These are phyloP conservation scores for Poicephalus gulielmi DNA, from an alignment of 2,113 vertebrate species.

Conservation along the genomic window DNA sequence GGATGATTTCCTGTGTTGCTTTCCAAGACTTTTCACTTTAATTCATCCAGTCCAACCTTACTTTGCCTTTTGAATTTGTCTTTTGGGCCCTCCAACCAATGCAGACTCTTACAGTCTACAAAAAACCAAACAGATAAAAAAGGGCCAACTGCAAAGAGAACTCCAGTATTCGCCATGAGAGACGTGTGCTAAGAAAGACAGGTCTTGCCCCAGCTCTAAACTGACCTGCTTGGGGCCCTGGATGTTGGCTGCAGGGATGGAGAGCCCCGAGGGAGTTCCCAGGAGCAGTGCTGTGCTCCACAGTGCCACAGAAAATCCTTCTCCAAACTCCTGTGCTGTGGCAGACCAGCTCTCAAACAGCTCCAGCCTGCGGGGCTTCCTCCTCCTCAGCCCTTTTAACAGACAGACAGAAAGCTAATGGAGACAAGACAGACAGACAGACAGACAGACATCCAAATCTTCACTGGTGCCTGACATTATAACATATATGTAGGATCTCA, in stretches of 20 bases:
- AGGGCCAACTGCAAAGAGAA: background rate
- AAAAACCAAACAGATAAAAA: background rate
- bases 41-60: background rate
- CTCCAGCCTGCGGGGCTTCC: fast-evolving
- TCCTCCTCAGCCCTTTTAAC: background rate
- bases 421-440: background rate
- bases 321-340: background rate
- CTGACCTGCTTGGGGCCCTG: background rate
- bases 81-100: too few relatives aligned
- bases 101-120: background rate
- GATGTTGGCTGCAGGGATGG: background rate
- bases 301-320: fast-evolving
- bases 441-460: background rate
- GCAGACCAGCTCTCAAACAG: background rate
- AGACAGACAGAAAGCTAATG: background rate
- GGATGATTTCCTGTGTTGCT: background rate
- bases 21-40: background rate
- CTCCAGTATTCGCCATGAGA: fast-evolving
- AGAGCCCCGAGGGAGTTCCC: fast-evolving
- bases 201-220: background rate
- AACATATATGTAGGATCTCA: fast-evolving
- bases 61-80: background rate
- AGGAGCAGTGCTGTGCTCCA: background rate
- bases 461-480: background rate
- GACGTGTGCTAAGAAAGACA: background rate